phyloP scores from a whole-genome alignment of 1,140 invertebrate species.

The Panonychus citri region DNA sequence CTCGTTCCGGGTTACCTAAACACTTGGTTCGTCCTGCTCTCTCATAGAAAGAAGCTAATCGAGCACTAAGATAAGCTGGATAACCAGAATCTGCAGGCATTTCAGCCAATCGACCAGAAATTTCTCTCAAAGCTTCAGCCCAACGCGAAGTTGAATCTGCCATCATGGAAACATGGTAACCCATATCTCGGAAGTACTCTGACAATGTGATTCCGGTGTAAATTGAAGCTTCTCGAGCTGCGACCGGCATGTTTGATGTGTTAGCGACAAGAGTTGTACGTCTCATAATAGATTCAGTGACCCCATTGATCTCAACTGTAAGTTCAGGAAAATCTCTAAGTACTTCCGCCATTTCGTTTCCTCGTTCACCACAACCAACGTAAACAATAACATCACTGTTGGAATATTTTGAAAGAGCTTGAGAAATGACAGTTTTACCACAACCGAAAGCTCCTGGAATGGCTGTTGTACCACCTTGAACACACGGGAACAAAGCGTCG shows the following conservation, averaged over 20 bases:
- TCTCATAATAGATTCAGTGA: conserved; percentile 94
- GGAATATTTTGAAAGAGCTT: conserved; percentile 95
- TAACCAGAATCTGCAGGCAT: conserved; percentile 94
- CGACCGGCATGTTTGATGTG: conserved; percentile 99
- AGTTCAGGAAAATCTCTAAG: conserved; percentile 94
- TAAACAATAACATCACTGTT: conserved; percentile 99
- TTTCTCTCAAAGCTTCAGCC: conserved; percentile 98
- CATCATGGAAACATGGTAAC: conserved; percentile 99
- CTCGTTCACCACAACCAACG: conserved; percentile 83
- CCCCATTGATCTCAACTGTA: conserved; percentile 83
- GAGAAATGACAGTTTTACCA: conserved; percentile 98
- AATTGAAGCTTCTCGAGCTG: conserved; percentile 98
- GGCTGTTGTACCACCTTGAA: conserved; percentile 96
- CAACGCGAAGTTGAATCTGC: conserved; percentile 99
- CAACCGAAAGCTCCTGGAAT: conserved; percentile 95
- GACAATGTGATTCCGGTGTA: conserved; percentile 97
- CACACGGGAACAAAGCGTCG: conserved; percentile 89
- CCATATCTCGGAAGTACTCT: conserved; percentile 97
- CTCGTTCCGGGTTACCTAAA: conserved; percentile 88
- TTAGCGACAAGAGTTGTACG: conserved; percentile 96
- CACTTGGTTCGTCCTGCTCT: conserved; percentile 89
- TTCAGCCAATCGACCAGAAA: conserved; percentile 97
- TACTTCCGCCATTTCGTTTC: conserved; percentile 86
- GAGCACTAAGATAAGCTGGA: conserved; percentile 91
- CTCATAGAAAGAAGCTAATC: conserved; percentile 97